phyloP scores from a whole-genome alignment of 1,140 invertebrate species.

The Ceratitis capitata region DNA sequence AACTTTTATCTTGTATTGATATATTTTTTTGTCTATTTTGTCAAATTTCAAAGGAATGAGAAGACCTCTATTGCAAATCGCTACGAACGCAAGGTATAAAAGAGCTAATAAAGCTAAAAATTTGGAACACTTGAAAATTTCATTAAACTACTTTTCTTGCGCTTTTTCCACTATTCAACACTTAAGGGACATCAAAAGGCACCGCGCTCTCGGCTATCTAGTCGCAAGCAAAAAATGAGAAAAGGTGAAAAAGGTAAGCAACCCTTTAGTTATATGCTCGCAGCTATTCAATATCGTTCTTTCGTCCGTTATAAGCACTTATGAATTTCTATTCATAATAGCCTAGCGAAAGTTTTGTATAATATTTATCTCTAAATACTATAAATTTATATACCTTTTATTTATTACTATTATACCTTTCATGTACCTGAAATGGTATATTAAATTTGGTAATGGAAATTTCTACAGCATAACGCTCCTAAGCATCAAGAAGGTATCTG shows the following conservation, averaged over 20 bases:
- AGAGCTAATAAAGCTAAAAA: neutral
- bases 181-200: neutral
- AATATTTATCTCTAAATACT: no score
- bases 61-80: no score
- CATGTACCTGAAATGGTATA: no score
- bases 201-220: neutral
- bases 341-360: neutral
- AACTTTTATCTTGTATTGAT: no score
- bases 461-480: no score
- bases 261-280: neutral
- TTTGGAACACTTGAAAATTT: neutral
- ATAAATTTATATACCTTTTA: no score
- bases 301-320: neutral
- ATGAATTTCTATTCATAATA: neutral
- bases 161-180: neutral
- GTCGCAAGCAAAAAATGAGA: no score
- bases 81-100: neutral
- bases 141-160: neutral
- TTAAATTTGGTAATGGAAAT: no score
- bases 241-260: neutral
- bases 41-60: neutral
- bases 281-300: neutral
- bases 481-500: no score
- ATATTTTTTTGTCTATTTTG: no score
- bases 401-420: no score